Conservation (phyloP, 1,140 invertebrate genomes). For the Diabrotica undecimpunctata region DNA sequence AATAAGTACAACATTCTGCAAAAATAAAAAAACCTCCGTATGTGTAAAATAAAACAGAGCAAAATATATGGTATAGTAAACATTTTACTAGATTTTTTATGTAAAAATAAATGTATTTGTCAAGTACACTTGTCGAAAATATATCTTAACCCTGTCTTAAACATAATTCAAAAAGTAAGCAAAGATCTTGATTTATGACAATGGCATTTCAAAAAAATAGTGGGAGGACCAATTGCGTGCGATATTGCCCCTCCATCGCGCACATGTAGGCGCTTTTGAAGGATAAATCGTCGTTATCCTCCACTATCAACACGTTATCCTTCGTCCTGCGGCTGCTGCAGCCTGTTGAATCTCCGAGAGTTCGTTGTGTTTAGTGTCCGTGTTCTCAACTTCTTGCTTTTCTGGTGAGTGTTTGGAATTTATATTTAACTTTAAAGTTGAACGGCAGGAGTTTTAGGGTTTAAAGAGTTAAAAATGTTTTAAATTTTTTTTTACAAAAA, state of each 20-base stretch:
- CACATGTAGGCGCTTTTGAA: background rate
- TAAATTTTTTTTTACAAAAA: too few relatives aligned
- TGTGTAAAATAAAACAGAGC: too few relatives aligned
- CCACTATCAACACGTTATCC: background rate
- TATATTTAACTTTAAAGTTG: background rate
- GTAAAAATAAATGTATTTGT: too few relatives aligned
- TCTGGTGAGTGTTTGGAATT: background rate
- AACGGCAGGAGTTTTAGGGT: background rate
- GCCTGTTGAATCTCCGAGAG: background rate
- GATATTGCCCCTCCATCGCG: background rate
- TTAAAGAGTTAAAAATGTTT: too few relatives aligned
- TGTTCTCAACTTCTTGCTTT: background rate
- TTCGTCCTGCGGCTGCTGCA: background rate
- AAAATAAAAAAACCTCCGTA: too few relatives aligned
- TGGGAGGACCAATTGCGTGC: background rate
- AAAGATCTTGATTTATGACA: background rate
- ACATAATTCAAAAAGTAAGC: background rate
- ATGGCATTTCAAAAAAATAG: background rate
- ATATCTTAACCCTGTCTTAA: background rate
- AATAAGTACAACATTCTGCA: too few relatives aligned
- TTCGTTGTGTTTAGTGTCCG: background rate
- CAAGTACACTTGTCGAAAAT: too few relatives aligned
- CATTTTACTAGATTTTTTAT: too few relatives aligned
- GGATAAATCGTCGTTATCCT: conserved; percentile 2
- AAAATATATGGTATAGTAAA: too few relatives aligned